Base-by-base conservation (phyloP, 2,888 invertebrate genomes). In the Andricus quercusramuli region DNA sequence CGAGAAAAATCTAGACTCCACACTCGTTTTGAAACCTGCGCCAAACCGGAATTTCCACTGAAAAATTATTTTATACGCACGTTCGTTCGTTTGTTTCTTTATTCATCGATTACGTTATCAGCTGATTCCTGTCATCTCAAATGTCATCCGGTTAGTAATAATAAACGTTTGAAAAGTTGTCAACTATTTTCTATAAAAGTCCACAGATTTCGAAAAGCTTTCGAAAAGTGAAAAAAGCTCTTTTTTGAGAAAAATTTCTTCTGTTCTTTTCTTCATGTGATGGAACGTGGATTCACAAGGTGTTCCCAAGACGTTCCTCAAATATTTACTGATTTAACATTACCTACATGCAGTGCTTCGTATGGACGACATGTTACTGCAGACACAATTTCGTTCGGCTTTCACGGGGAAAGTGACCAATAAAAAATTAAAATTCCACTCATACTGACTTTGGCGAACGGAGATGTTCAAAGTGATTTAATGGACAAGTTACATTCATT, bases 371-470 rank as follows among this genome's bases (percentile, higher is more conserved):
- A 68, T 70, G 70, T 47, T 47, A 70, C 70, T 9, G 32, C n/a
- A 59, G 3, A n/a, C 32, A 56, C 32, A 56, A 56, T 74, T 56
- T 74, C 15, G 3, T 56, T 74, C 32, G n/a, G 56, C 74, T 74
- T 74, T 56, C 56, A 74, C 56, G 13, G 32, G 29, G 9, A 56
- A 74, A 17, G 74, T 56, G 51, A 74, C 51, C 56, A 74, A 56
- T 74, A 37, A 20, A 74, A 74, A 74, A 37, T 74, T 56, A 56
- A 56, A 56, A 74, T 74, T 74, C 74, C 22, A 51, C 37, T 74
- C 74, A 74, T 56, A 56, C 74, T 51, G 32, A 56, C 51, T 70
- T 47, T 9, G 29, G 17, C 41, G 41, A 68, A 25, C 15, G n/a
- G 68, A 29, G 4, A 70, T 29, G 25, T 29, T 13, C 32, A 70